Evolutionary conservation across 1,140 invertebrate species (phyloP).

Genomic region (Pinna nobilis): DNA sequence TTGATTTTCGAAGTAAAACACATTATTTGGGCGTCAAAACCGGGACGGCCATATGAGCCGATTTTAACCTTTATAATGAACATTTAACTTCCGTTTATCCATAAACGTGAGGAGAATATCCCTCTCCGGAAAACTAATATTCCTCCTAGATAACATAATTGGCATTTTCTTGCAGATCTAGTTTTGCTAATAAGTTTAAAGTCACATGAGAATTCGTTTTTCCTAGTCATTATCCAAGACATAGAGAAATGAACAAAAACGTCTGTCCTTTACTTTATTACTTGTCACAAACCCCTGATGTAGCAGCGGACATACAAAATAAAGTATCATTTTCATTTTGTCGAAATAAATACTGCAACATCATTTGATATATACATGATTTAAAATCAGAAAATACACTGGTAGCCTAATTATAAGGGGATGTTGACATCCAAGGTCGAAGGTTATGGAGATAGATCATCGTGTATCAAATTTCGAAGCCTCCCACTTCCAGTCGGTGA

Average conservation of each 20-base stretch:
- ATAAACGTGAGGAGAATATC: slow-evolving; percentile 13
- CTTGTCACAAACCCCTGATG: not conserved
- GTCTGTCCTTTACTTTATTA: not conserved
- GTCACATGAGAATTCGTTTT: not conserved
- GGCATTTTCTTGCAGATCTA: too few relatives aligned
- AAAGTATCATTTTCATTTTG: too few relatives aligned
- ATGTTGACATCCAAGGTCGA: too few relatives aligned
- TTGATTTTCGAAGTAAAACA: slow-evolving; percentile 22
- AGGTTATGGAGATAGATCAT: too few relatives aligned
- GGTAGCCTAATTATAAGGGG: too few relatives aligned
- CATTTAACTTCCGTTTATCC: slow-evolving; percentile 28
- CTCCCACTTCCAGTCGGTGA: too few relatives aligned
- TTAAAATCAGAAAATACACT: too few relatives aligned
- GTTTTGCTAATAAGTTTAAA: slow-evolving; percentile 1
- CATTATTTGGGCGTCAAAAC: slow-evolving; percentile 12
- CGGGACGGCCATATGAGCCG: slow-evolving; percentile 22
- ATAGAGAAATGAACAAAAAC: not conserved
- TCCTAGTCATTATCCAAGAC: not conserved
- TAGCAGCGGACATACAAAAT: not conserved
- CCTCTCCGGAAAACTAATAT: slow-evolving; percentile 10
- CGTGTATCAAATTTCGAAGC: too few relatives aligned
- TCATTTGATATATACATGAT: too few relatives aligned
- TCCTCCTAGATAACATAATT: too few relatives aligned
- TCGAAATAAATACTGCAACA: too few relatives aligned
- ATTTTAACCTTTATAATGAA: slow-evolving; percentile 32